Percentiles rank a stretch among this genome's conserved stretches.
phyloP scores from a whole-genome alignment of 2,797 vertebrate species.

The Callimico goeldii region DNA sequence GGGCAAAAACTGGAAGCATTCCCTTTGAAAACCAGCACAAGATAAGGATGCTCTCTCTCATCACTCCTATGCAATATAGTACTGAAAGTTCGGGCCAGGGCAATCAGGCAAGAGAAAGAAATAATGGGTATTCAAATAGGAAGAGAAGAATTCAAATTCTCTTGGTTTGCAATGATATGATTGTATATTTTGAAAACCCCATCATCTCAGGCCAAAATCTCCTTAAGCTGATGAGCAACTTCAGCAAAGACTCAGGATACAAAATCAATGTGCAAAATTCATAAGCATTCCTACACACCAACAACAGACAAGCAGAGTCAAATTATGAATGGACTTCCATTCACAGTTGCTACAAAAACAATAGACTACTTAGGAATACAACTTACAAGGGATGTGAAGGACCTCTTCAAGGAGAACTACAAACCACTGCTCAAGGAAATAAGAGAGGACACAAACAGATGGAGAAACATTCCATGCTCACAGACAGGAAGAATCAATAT shows the following conservation, averaged over 20 bases:
- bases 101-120: background rate
- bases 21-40: background rate
- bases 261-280: background rate
- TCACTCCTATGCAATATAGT: background rate
- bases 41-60: background rate
- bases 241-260: background rate
- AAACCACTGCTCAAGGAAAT: too few relatives aligned
- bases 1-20: background rate
- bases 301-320: background rate
- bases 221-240: background rate
- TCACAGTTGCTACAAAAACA: too few relatives aligned
- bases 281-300: background rate
- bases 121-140: too few relatives aligned
- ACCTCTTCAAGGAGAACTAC: too few relatives aligned
- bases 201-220: background rate
- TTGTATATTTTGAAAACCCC: background rate
- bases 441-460: too few relatives aligned
- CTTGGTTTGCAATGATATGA: background rate
- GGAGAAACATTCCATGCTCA: too few relatives aligned
- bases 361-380: too few relatives aligned
- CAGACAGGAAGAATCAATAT: too few relatives aligned
- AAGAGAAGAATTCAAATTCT: background rate
- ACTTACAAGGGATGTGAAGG: too few relatives aligned
- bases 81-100: background rate
- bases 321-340: too few relatives aligned